Conservation (phyloP, 2,113 vertebrate genomes). For the Psittacula cyanocephala region DNA sequence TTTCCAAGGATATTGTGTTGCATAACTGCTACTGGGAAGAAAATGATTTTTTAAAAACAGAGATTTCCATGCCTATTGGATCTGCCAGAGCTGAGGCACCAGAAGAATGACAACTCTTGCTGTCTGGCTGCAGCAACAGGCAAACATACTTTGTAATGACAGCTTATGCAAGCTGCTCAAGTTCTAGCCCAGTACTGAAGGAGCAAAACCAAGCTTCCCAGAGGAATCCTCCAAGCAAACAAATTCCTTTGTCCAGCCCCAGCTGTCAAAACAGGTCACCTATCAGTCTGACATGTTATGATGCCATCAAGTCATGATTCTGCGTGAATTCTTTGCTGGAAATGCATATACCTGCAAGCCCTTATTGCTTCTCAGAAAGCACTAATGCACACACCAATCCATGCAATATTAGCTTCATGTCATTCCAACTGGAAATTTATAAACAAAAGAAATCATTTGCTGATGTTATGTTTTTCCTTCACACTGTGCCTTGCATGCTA, state of each 20-base stretch:
- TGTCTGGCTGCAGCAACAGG: neutral
- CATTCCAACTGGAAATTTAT: neutral
- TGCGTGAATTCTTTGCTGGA: neutral
- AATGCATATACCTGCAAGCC: neutral
- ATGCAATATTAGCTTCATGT: neutral
- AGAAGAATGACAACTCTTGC: neutral
- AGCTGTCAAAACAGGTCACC: constrained; percentile 56
- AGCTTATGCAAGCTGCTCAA: neutral
- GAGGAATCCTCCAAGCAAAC: constrained; percentile 57
- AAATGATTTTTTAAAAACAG: neutral
- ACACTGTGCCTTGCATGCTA: neutral
- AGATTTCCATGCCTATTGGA: neutral
- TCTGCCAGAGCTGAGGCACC: neutral
- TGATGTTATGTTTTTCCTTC: neutral
- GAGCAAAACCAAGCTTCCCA: constrained; percentile 36
- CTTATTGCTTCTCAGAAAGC: neutral
- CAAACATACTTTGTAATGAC: neutral
- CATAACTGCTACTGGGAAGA: neutral
- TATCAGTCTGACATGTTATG: neutral
- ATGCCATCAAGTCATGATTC: neutral
- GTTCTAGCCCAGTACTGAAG: neutral
- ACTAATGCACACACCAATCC: neutral
- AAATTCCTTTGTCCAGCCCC: neutral
- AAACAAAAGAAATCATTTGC: neutral
- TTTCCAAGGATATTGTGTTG: neutral